phyloP scores from a whole-genome alignment of 2,888 invertebrate species.

The Heliconius erato region DNA sequence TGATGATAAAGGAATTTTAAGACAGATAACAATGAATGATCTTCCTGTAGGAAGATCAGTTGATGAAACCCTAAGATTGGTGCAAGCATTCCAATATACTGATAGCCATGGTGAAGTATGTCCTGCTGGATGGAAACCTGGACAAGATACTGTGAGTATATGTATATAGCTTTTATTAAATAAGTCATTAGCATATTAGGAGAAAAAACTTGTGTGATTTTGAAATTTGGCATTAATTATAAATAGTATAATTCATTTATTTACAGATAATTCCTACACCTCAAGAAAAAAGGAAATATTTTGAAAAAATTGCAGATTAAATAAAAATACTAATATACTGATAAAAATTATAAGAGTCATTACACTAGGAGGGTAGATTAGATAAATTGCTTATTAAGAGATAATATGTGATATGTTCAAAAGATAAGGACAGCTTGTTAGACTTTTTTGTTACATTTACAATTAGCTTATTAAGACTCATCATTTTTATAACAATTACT shows the following conservation, averaged over 20 bases:
- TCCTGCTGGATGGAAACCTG: conserved; percentile 98
- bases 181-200: background rate
- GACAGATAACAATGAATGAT: conserved; percentile 99
- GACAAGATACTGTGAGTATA: conserved; percentile 92
- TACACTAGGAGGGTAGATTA: conserved; percentile 4
- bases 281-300: conserved; percentile 92
- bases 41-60: conserved; percentile 96
- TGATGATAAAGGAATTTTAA: conserved; percentile 93
- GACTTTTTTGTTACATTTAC: conserved; percentile 13
- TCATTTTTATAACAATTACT: conserved; percentile 1
- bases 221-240: background rate
- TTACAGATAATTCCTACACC: conserved; percentile 94
- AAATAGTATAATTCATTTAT: conserved; percentile 23
- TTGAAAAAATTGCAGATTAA: conserved; percentile 86
- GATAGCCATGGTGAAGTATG: conserved; percentile 97
- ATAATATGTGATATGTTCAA: conserved; percentile 19
- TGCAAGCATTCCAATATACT: conserved; percentile 98
- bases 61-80: conserved; percentile 96
- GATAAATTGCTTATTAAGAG: conserved; percentile 24
- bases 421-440: conserved; percentile 14
- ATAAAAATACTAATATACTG: background rate
- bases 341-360: background rate
- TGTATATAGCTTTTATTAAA: background rate
- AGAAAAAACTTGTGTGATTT: background rate
- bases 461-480: conserved; percentile 1